Evolutionary conservation across 2,797 vertebrate species (phyloP).

Genomic region (Oreortyx pictus): DNA sequence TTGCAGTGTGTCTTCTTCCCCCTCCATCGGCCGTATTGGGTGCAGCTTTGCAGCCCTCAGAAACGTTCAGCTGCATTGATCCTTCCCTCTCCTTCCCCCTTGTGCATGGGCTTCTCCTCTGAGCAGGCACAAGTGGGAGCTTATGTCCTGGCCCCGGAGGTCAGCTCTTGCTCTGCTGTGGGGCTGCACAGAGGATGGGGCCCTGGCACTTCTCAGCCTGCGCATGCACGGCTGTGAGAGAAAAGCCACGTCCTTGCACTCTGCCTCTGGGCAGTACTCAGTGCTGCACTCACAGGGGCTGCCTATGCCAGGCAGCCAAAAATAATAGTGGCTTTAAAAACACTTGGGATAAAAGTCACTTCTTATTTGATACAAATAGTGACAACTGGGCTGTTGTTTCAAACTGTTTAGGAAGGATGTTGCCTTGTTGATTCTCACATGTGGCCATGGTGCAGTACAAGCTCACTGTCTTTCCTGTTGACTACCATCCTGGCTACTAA

Average conservation of each 20-base stretch:
- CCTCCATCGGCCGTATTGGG: rapidly evolving
- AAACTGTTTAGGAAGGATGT: background rate
- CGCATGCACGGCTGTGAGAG: rapidly evolving
- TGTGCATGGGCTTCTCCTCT: rapidly evolving
- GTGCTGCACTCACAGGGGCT: rapidly evolving
- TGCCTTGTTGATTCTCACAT: background rate
- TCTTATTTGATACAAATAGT: background rate
- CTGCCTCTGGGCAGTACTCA: rapidly evolving
- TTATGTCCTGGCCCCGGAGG: background rate
- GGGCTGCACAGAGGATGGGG: rapidly evolving
- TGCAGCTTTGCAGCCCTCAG: background rate
- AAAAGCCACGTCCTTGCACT: background rate
- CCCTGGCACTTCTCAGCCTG: rapidly evolving
- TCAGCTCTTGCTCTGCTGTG: background rate
- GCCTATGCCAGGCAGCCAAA: background rate
- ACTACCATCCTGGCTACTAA: background rate
- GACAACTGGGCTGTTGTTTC: background rate
- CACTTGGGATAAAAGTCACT: background rate
- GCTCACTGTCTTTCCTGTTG: background rate
- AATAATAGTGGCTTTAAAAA: background rate
- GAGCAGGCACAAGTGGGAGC: background rate
- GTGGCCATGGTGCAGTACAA: background rate
- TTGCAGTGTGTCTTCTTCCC: background rate
- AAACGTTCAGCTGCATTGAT: rapidly evolving
- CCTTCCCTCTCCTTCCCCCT: background rate